Base-by-base conservation (phyloP, 1,140 invertebrate genomes). In the Steinernema feltiae region DNA sequence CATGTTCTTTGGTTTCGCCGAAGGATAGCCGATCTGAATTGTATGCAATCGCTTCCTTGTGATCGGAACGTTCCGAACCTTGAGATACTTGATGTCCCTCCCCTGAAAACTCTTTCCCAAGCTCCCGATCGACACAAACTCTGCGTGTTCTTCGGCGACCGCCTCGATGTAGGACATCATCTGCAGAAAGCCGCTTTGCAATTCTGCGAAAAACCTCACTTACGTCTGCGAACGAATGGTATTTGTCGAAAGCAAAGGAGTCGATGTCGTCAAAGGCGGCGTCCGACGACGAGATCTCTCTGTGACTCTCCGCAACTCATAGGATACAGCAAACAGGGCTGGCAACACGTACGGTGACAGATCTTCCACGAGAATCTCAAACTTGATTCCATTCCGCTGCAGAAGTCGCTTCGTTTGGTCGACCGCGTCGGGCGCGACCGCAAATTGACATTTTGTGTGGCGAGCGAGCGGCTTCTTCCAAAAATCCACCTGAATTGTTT, bases 11-110 rank as follows among this genome's bases (percentile, higher is more conserved):
- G 17, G 32, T 29, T 69, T 41, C 18, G 27, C 27, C 17, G 30
- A 76, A 15, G 32, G 32, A 71, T 21, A 73, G 2, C 72, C 72
- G 48, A 73, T 72, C 72, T 73, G 69, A 32, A 69, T 17, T 71
- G 1, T 32, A 72, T 17, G 3, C 18, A 72, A 41, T 32, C n/a
- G n/a, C n/a, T n/a, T n/a, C n/a, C n/a, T n/a, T n/a, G n/a, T n/a
- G n/a, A n/a, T n/a, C n/a, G n/a, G n/a, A n/a, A 41, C 18, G 7
- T 41, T 18, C 35, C 35, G 35, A 41, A 41, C 35, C 18, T 41
- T 41, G 35, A 41, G 35, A 41, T 41, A 41, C 35, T 41, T 41
- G 7, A 41, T 18, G 35, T 18, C 35, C 7, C 35, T 7, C 18
- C 35, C 35, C 35, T 41, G 7, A 18, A 7, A 41, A 18, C 35